Conservation (phyloP, 2,113 vertebrate genomes). For the Apodemus speciosus region DNA sequence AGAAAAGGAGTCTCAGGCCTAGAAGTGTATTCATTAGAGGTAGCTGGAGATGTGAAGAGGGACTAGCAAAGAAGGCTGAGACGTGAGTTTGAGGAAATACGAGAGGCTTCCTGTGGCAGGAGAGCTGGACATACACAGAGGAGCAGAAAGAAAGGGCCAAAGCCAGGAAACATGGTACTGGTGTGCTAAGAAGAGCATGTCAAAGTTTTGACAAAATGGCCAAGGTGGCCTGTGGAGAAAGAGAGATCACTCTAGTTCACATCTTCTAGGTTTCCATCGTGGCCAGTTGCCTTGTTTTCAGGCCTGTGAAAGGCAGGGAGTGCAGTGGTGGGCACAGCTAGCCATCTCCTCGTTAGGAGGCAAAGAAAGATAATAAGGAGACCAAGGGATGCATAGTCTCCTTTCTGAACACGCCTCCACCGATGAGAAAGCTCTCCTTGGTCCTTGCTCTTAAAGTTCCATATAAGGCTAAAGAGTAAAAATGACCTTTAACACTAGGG, state of each 20-base stretch:
- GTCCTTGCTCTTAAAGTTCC: neutral
- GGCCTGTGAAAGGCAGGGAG: neutral
- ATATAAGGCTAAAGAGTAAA: neutral
- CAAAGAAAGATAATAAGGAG: neutral
- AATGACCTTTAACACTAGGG: neutral
- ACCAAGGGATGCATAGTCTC: neutral
- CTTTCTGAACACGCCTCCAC: no score
- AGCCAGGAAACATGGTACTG: neutral
- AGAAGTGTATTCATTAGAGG: neutral
- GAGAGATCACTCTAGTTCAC: neutral
- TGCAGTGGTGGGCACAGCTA: neutral
- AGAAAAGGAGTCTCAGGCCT: neutral
- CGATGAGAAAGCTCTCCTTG: neutral
- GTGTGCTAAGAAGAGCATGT: neutral
- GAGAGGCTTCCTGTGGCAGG: neutral
- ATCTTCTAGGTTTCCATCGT: neutral
- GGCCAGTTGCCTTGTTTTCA: neutral
- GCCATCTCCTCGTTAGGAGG: neutral
- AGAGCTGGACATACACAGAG: neutral
- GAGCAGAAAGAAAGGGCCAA: neutral
- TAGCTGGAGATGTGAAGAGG: neutral
- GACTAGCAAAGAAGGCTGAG: neutral
- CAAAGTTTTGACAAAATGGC: neutral
- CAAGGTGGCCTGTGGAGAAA: neutral
- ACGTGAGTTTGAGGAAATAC: neutral